Conservation (phyloP, 35 echinoderm and acorn worm species). For the Antedon bifida region DNA sequence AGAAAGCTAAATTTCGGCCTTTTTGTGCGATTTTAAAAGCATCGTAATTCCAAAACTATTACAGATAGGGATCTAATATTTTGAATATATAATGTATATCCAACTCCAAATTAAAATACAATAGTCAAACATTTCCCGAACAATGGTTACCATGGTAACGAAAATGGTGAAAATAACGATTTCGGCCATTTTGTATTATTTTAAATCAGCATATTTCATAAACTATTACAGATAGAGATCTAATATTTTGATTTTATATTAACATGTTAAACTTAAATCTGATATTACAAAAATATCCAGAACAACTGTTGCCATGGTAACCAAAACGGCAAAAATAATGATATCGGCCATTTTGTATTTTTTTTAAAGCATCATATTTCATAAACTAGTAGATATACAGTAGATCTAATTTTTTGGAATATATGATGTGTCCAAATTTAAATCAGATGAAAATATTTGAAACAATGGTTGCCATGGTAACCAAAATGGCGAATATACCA, state of each 20-base stretch:
- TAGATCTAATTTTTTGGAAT: background rate
- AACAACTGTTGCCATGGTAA: no score
- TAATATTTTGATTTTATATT: no score
- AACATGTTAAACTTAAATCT: no score
- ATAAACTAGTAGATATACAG: no score
- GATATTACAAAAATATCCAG: no score
- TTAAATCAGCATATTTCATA: background rate
- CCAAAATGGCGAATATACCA: background rate
- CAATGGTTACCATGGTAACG: background rate
- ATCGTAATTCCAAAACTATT: background rate
- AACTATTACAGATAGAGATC: background rate
- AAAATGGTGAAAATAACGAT: background rate
- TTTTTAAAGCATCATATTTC: no score
- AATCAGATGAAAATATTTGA: background rate
- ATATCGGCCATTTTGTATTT: no score
- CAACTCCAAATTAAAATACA: background rate
- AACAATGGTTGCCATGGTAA: constrained; percentile 1
- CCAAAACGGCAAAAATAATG: no score
- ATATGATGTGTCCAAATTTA: background rate
- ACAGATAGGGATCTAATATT: background rate
- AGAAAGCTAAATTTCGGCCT: background rate
- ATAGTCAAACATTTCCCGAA: background rate
- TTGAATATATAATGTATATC: background rate
- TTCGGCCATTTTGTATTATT: background rate
- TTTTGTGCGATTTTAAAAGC: background rate